Evolutionary conservation across 2,113 vertebrate species (phyloP).

Genomic region (Lates calcarifer): DNA sequence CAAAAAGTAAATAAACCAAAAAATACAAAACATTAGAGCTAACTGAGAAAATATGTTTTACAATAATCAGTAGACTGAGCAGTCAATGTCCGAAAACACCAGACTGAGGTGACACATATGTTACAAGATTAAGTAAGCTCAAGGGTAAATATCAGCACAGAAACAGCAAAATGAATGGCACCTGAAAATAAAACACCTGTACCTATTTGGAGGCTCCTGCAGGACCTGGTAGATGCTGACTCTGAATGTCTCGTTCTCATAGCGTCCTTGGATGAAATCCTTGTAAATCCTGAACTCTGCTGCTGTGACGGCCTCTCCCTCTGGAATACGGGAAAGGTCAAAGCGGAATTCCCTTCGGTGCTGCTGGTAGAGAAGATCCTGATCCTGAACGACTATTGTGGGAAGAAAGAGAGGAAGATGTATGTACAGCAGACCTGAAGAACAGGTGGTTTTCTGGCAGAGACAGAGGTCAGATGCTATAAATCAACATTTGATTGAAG

Average conservation of each 20-base stretch:
- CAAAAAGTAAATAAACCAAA: no score
- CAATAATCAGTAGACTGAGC: no score
- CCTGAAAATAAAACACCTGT: constrained; percentile 41
- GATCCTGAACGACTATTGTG: constrained; percentile 89
- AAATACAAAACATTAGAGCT: no score
- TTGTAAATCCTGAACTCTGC: constrained; percentile 97
- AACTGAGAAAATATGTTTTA: not conserved
- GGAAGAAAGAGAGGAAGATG: not conserved
- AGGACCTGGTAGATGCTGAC: constrained; percentile 94
- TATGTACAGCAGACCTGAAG: not conserved
- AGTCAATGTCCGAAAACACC: not conserved
- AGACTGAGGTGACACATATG: not conserved
- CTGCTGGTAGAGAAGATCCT: constrained; percentile 87
- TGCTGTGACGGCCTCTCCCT: constrained; percentile 92
- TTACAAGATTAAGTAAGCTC: not conserved
- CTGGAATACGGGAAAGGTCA: constrained; percentile 94
- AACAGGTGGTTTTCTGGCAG: constrained; percentile 8
- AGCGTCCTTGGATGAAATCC: constrained; percentile 88
- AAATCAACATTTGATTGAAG: constrained; percentile 14
- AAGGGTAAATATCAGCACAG: not conserved
- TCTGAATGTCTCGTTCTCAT: constrained; percentile 92
- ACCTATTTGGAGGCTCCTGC: constrained; percentile 89
- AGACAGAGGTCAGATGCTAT: not conserved
- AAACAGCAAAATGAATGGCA: not conserved
- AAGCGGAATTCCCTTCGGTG: constrained; percentile 92